A percentile compares a stretch with the other conserved stretches of the same genome.
Evolutionary conservation across 2,113 vertebrate species (phyloP).

Genomic region (Perca fluviatilis): DNA sequence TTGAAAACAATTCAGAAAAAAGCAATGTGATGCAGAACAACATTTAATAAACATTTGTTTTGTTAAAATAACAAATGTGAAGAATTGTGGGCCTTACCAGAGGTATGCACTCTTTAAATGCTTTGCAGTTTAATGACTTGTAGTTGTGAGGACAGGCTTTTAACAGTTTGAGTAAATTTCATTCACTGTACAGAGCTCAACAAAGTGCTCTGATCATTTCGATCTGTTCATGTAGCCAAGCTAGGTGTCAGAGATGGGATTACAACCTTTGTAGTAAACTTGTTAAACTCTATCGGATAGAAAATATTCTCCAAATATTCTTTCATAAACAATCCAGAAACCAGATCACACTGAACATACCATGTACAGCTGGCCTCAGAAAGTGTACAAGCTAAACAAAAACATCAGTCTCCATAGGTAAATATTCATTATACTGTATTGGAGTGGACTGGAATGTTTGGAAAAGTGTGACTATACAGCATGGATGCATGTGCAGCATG

Average conservation of each 20-base stretch:
- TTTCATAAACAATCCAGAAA: neutral
- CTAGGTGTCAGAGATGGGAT: slow-evolving; percentile 1
- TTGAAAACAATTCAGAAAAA: neutral
- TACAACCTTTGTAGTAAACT: slow-evolving; percentile 10
- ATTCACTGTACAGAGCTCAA: slow-evolving; percentile 2
- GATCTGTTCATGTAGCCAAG: slow-evolving; percentile 13
- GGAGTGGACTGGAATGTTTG: neutral
- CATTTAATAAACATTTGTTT: neutral
- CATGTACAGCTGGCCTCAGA: neutral
- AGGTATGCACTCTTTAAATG: neutral
- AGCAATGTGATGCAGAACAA: neutral
- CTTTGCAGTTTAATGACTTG: slow-evolving; percentile 9
- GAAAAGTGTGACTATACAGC: neutral
- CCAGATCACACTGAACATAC: neutral
- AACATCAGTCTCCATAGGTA: neutral
- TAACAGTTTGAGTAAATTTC: neutral
- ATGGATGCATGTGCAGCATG: neutral
- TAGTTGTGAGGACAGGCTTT: neutral
- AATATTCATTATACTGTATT: neutral
- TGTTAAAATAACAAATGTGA: neutral
- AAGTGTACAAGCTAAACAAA: neutral
- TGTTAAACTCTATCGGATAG: neutral
- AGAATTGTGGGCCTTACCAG: neutral
- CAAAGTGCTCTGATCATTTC: slow-evolving; percentile 19
- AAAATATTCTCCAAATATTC: slow-evolving; percentile 1